phyloP scores from a whole-genome alignment of 2,888 invertebrate genomes.

The Lymantria monacha region DNA sequence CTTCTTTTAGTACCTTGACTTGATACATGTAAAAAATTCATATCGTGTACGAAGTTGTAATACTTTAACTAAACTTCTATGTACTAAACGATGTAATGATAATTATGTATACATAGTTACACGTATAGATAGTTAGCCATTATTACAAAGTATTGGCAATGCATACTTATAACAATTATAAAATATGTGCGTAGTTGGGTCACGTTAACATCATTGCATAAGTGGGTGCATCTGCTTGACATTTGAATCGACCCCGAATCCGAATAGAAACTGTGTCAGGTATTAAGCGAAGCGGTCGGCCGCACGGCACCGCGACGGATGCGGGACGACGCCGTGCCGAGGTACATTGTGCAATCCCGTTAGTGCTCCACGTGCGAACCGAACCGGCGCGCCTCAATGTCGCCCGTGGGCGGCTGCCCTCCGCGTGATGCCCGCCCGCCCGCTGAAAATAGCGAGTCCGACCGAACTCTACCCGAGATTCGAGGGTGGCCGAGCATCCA shows the following conservation, averaged over 20 bases:
- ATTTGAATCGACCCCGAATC: conserved; percentile 82
- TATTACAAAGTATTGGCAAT: conserved; percentile 7
- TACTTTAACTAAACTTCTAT: too few relatives aligned
- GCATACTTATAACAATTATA: conserved; percentile 36
- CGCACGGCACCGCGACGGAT: conserved; percentile 31
- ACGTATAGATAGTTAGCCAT: neutral
- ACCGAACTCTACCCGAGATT: conserved; percentile 47
- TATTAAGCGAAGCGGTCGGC: conserved; percentile 59
- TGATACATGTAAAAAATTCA: too few relatives aligned
- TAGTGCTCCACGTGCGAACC: conserved; percentile 75
- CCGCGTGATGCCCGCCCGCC: conserved; percentile 47
- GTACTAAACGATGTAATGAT: too few relatives aligned
- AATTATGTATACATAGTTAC: too few relatives aligned
- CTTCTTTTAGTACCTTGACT: too few relatives aligned
- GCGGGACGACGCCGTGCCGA: conserved; percentile 11
- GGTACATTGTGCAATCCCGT: conserved; percentile 80
- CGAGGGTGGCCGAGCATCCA: conserved; percentile 48
- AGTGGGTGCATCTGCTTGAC: conserved; percentile 80
- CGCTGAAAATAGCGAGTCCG: conserved; percentile 62
- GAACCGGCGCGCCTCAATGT: conserved; percentile 77
- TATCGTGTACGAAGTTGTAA: too few relatives aligned
- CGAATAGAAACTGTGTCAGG: conserved; percentile 82
- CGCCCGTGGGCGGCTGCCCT: conserved; percentile 72
- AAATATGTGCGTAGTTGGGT: conserved; percentile 51
- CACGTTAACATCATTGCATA: conserved; percentile 72